Evolutionary conservation across 2,888 invertebrate genomes (phyloP).

Genomic region (Gymnocheta viridis): DNA sequence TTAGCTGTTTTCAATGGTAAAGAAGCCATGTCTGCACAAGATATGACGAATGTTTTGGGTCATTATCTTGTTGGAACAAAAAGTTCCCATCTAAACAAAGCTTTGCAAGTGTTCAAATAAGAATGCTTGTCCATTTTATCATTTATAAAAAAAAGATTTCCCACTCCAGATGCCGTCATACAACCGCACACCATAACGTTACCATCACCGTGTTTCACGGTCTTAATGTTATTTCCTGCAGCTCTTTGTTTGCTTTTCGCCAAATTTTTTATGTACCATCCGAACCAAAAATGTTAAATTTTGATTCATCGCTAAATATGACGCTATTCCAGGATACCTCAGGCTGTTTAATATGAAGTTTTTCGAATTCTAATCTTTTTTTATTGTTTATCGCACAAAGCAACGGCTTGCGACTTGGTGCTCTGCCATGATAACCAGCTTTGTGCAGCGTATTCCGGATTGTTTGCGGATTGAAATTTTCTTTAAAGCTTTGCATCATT

Average conservation of each 20-base stretch:
- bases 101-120: no score
- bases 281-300: slow-evolving; percentile 34
- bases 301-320: no score
- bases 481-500: no score
- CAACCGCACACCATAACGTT: no score
- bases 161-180: no score
- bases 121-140: no score
- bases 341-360: slow-evolving; percentile 23
- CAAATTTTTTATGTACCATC: slow-evolving; percentile 42
- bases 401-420: not conserved
- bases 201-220: slow-evolving; percentile 15
- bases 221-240: slow-evolving; percentile 19
- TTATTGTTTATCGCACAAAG: not conserved
- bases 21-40: slow-evolving; percentile 16
- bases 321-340: slow-evolving; percentile 8
- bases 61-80: slow-evolving; percentile 10
- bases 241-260: slow-evolving; percentile 36
- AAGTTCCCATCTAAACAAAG: not conserved
- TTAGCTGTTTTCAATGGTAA: not conserved
- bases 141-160: no score
- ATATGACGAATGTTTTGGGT: not conserved
- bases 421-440: slow-evolving; percentile 5
- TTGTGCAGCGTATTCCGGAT: not conserved
- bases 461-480: slow-evolving; percentile 24
- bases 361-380: not conserved